Base-by-base conservation (phyloP, 1,140 invertebrate species). In the Pseudomyrmex gracilis region DNA sequence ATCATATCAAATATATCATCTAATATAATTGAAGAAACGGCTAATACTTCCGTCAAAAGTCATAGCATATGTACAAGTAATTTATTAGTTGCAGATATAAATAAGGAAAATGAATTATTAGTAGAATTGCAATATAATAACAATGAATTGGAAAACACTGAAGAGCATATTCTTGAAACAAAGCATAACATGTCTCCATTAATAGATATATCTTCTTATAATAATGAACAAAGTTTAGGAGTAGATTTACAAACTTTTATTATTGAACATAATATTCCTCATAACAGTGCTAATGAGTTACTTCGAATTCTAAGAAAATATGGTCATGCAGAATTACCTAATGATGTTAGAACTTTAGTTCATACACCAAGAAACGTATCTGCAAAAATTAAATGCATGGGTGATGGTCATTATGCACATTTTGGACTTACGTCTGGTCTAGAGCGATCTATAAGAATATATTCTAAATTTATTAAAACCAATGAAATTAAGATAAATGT, bases 251-350 rank as follows among this genome's bases (percentile, higher is more conserved):
- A 34, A 34, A 34, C 4, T 34, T 34, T 34, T 34, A 34, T 34
- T 34, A 34, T 34, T 34, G 24, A 34, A 34, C 24, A 34, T 34
- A 34, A 34, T 34, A 34, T 34, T 34, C 24, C 3, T 34, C 64
- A 67, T 15, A 49, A 4, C 12, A 67, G 10, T 13, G 45, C 17
- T 13, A 49, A 67, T 49, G 12, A 67, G 1, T 67, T 67, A 49
- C 15, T 67, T 2, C 5, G 7, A 12, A 67, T 67, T 20, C 12
- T 67, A 15, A 67, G 1, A 15, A 22, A 67, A 15, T 5, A 34
- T 34, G 24, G 24, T 34, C 64, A 67, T 49, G 64, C 9, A 22
- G 64, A 67, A 49, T 67, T 67, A 4, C 45, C 45, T 67, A 22
- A 5, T 47, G 17, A 67, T 67, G 64, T 67, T 13, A 17, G 64